Evolutionary conservation across 2,113 vertebrate species (phyloP), one percentile per base, ranked within the genome.

Genomic region (Xiphophorus couchianus): DNA sequence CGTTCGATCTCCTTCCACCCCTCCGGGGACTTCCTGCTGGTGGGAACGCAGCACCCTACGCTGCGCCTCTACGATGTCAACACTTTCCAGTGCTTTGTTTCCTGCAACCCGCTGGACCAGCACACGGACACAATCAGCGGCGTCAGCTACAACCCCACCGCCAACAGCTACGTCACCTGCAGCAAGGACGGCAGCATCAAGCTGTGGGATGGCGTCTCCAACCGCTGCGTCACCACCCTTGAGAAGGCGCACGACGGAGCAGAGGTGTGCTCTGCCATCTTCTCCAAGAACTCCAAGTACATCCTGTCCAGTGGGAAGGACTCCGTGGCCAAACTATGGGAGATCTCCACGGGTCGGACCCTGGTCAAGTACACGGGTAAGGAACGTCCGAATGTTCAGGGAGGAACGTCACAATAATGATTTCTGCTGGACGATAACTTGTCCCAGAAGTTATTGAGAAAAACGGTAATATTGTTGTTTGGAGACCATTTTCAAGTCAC

Each of bases 161-260:
- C 97, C 84, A 99, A 98, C 88, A 99, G 96, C 94, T 99, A 98
- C 0, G 98, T 98, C 73, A 96, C 96, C 0, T 98, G 97, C 85
- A 98, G 97, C 86, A 99, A 99, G 84, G 98, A 99, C 0, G 98
- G 98, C 91, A 98, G 96, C 95, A 98, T 99, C 93, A 99, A 99
- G 77, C 86, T 99, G 13, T 99, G 98, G 98, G 98, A 99, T 0
- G 98, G 98, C 0, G 95, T 99, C 75, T 99, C 98, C 1, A 99
- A 99, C 84, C 97, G 98, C 29, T 99, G 98, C 28, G 97, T 99
- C 78, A 95, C 95, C 27, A 98, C 97, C 4, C 99, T 98, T 0
- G 97, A 99, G 62, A 99, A 99, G 76, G 98, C 98, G 0, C 98
- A 99, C 0, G 98, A 98, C 0, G 98, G 98, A 0, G 97, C 97